Base-by-base conservation (phyloP, 2,797 vertebrate genomes). In the Ctenopoma multispine region DNA sequence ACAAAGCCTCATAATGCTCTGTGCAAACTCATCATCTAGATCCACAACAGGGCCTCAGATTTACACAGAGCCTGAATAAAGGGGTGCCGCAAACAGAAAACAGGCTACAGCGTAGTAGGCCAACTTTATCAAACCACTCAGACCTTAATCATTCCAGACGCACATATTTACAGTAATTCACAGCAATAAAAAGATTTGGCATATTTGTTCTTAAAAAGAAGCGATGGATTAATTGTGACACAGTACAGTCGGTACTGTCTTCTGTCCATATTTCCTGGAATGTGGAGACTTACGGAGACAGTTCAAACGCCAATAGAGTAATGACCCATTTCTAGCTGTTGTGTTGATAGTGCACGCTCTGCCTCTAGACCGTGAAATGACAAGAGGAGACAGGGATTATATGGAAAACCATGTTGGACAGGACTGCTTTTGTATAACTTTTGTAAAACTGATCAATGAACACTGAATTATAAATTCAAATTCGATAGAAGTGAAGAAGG, bases 211-310 rank as follows among this genome's bases (percentile, higher is more conserved):
- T 77, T 51, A 53, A 72, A 47, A 74, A 72, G 34, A 21, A 20
- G 34, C 67, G 62, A 87, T 20, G 55, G 66, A 88, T 87, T 61
- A 78, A 63, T 53, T 77, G 54, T 83, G 80, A 89, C 84, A 81
- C 46, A 58, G 70, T 63, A 80, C 47, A 66, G 68, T 75, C 70
- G 68, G 76, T 73, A 80, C 64, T 64, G 76, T 77, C 74, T 82
- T 83, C 55, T 49, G 18, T 79, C 78, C 85, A 82, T 59, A 84
- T 83, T 90, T 88, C 77, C 81, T 57, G 23, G 79, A 85, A 86
- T 69, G 53, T 50, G 69, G 49, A 84, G 67, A 55, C 67, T 66
- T 72, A 76, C 85, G 81, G 82, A 87, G 66, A 43, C 27, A 8
- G 43, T 67, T 82, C 17, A 65, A 75, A 75, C 2, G 76, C 87